Conservation (phyloP, 2,888 invertebrate species). For the Megalurothrips usitatus region DNA sequence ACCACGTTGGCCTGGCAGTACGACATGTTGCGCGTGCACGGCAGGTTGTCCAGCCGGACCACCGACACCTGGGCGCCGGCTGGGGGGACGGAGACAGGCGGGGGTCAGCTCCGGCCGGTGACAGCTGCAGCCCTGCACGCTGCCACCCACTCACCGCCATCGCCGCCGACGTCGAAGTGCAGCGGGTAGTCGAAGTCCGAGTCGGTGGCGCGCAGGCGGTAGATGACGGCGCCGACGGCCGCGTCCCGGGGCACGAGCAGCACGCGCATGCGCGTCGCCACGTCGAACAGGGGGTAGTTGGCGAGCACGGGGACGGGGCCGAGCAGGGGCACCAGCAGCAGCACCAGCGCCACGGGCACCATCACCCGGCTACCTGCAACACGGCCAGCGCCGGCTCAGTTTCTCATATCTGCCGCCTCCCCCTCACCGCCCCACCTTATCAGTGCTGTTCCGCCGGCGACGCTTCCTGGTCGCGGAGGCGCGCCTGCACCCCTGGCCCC, state of each 20-base stretch:
- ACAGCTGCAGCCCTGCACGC: not conserved
- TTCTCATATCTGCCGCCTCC: not conserved
- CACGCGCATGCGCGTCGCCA: conserved; percentile 74
- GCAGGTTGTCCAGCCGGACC: conserved; percentile 72
- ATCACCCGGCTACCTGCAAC: not conserved
- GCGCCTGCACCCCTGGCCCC: not conserved
- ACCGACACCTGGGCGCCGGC: conserved; percentile 44
- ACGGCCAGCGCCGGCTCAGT: not conserved
- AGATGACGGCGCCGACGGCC: conserved; percentile 76
- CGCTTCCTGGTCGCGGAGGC: not conserved
- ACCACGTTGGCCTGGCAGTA: conserved; percentile 86
- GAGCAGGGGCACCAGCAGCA: conserved; percentile 29
- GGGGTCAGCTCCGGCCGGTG: not conserved
- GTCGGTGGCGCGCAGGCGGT: conserved; percentile 81
- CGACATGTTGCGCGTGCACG: conserved; percentile 80
- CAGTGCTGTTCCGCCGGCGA: not conserved
- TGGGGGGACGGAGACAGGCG: not conserved
- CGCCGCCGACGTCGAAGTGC: conserved; percentile 62
- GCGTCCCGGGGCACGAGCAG: conserved; percentile 80
- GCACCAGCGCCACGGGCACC: not conserved
- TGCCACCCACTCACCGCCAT: not conserved
- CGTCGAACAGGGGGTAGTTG: conserved; percentile 78
- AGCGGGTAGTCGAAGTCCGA: conserved; percentile 84
- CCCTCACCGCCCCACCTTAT: not conserved
- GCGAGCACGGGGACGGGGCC: conserved; percentile 40